Evolutionary conservation across 2,797 vertebrate genomes (phyloP), one percentile per base, ranked within the genome.

Genomic region (Sebastes ruberrimus): DNA sequence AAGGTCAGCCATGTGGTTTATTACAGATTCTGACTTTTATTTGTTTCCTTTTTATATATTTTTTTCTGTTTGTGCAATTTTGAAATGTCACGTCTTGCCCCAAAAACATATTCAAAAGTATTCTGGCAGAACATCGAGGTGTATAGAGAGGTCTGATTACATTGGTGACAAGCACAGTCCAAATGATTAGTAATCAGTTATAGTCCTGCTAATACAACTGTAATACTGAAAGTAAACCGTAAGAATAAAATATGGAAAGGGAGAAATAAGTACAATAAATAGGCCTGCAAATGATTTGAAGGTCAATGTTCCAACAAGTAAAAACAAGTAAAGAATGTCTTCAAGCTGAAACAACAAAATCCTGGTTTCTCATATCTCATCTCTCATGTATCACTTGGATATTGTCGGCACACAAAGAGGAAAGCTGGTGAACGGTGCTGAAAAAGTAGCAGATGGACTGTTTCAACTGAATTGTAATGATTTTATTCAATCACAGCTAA

Each of bases 1-100:
- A 99, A 99, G 98, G 99, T 99, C 88, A 60, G 76, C 20, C 38
- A 2, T 13, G 16, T 30, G 22, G 3, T 13, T 78, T 33, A 38
- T 33, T 56, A 4, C 49, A 62, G 10, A 67, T 32, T 56, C 28
- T 52, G 49, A 53, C 20, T 53, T 52, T 9, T 53, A 53, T 53
- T n/a, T 53, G 16, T 49, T 49, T 49, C 46, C 46, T 20, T 77
- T 59, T 77, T 59, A 32, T 18, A 23, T 27, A 25, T 11, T 33
- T 27, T 27, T 33, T 55, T 33, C 27, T 59, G 9, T 72, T 13
- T 67, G 5, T 46, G 16, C 61, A 60, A 14, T 72, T n/a, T 35
- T 20, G 22, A 42, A 76, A 30, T 72, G 53, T 61, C 14, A 33
- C 1, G 3, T 61, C n/a, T 42, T 25, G 10, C 16, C 23, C 38